Base-by-base conservation (phyloP, 2,888 invertebrate species). In the Biston stratarius region DNA sequence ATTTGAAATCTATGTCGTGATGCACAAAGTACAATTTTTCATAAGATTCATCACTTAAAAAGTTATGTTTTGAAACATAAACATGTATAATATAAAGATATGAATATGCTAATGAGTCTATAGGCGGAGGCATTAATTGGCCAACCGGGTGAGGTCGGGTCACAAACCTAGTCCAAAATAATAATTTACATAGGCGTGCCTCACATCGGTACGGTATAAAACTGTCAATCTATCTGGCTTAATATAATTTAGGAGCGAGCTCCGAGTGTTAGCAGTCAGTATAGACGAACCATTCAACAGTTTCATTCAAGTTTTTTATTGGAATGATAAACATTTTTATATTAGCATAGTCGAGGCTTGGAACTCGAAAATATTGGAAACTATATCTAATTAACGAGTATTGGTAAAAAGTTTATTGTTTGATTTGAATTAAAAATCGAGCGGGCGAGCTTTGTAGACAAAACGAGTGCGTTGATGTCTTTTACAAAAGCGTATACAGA, bases 181-280 rank as follows among this genome's bases (percentile, higher is more conserved):
- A 68, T 72, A 72, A 73, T 71, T 70, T 69, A 73, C 63, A 66
- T 70, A 69, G 74, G 74, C 74, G 74, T 73, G 74, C 64, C 73
- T 62, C 63, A 56, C 55, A 67, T 62, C 53, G 58, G 15, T 36
- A 53, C 33, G n/a, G 10, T 52, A 73, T 74, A 74, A 75, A 75
- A 68, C 72, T 73, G 74, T 72, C 74, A 73, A 70, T 75, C 71
- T 61, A 72, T 69, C 71, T 61, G 58, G 52, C 61, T 69, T 72
- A 64, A 52, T 63, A 67, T 75, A 61, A 72, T 72, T 73, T 74
- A 70, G 64, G 48, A 61, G 58, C 57, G 58, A 38, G 15, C 9
- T 12, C 9, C 55, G 51, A 56, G 42, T 45, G 53, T 55, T 64
- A 34, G 68, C 64, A 64, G 64, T 64, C 53, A 63, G 52, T 71